These are phyloP conservation scores for Anguilla rostrata DNA, from an alignment of 2,113 vertebrate species.

Conservation along the genomic window DNA sequence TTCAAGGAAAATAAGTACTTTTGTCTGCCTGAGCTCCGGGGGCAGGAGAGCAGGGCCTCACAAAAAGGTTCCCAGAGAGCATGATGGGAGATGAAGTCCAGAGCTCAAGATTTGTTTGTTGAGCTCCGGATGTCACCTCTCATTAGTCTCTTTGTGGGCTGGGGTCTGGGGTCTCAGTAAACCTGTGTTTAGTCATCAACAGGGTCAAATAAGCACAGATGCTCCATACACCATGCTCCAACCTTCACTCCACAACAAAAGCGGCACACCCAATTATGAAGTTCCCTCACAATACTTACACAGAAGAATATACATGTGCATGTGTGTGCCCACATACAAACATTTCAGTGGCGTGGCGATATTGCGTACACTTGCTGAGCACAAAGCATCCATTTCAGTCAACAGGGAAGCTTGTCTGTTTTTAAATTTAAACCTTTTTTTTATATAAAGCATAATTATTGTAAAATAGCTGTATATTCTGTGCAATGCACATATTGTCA, in stretches of 20 bases:
- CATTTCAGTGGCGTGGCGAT: background rate
- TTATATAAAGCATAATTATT: background rate
- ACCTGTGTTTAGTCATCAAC: background rate
- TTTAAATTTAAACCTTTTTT: too few species aligned
- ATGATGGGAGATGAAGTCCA: background rate
- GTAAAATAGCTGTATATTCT: constrained; percentile 18
- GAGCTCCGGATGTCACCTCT: background rate
- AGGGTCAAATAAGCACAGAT: constrained; percentile 5
- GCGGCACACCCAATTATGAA: background rate
- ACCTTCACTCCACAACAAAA: constrained; percentile 10
- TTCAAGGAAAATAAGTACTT: constrained; percentile 12
- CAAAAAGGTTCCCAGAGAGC: background rate
- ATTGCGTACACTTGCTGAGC: background rate
- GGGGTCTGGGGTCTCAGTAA: background rate
- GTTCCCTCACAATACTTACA: background rate
- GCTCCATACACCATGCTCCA: constrained; percentile 3
- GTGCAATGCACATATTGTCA: constrained; percentile 8
- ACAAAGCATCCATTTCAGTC: background rate
- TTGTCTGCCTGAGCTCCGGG: constrained; percentile 5
- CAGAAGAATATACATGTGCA: background rate
- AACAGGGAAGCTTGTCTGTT: background rate
- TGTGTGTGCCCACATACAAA: background rate
- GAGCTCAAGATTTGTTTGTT: background rate
- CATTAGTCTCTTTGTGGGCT: background rate
- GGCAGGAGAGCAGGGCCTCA: background rate